Evolutionary conservation across 2,888 invertebrate species (phyloP).

Genomic region (Machimus atricapillus): DNA sequence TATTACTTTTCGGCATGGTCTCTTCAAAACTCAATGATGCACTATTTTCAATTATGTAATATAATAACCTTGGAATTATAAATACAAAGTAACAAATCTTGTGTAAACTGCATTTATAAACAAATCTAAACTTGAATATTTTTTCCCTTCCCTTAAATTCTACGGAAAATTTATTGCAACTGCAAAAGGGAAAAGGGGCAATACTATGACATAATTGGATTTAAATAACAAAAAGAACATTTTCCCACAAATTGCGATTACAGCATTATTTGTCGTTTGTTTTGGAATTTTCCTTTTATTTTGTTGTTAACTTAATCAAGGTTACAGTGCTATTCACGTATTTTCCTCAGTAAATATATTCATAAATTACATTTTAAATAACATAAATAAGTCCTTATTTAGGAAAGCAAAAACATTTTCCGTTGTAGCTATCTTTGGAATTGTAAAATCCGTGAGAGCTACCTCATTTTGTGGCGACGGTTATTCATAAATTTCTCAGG

Average conservation of each 20-base stretch:
- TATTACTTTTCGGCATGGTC: too few relatives aligned
- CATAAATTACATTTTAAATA: not conserved
- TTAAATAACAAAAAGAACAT: not conserved
- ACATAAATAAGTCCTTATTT: not conserved
- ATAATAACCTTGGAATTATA: not conserved
- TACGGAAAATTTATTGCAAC: not conserved
- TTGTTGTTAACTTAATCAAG: not conserved
- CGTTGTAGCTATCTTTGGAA: not conserved
- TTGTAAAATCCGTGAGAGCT: not conserved
- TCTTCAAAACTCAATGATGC: too few relatives aligned
- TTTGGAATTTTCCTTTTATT: not conserved
- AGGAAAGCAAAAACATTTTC: not conserved
- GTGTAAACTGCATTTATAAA: too few relatives aligned
- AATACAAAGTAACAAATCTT: not conserved
- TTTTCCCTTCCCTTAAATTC: not conserved
- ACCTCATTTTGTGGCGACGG: not conserved
- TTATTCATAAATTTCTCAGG: not conserved
- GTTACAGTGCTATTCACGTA: not conserved
- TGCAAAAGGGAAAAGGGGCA: not conserved
- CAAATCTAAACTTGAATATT: not conserved
- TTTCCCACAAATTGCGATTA: not conserved
- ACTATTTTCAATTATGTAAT: too few relatives aligned
- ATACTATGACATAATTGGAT: not conserved
- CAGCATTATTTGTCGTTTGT: not conserved
- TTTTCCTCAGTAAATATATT: not conserved